Conservation (phyloP, 1,140 invertebrate species). For the Hyles vespertilio region DNA sequence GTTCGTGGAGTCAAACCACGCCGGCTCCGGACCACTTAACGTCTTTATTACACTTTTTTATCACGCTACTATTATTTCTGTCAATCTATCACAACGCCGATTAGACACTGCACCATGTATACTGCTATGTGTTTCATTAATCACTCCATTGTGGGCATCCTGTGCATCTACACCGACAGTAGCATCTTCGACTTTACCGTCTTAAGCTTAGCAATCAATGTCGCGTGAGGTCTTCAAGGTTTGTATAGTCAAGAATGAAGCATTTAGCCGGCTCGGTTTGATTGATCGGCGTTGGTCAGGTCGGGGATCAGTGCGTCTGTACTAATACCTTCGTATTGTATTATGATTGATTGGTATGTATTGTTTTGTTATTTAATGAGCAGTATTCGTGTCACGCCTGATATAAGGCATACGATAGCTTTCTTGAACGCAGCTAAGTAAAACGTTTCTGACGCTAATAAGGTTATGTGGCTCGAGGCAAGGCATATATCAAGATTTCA, state of each 20-base stretch:
- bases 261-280: constrained; percentile 57
- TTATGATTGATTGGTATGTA: constrained; percentile 26
- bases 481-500: too few species aligned
- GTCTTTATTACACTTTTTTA: constrained; percentile 16
- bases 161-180: constrained; percentile 15
- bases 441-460: too few species aligned
- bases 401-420: too few species aligned
- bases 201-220: constrained; percentile 16
- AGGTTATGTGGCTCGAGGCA: too few species aligned
- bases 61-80: constrained; percentile 32
- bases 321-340: constrained; percentile 38
- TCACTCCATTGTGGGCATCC: constrained; percentile 51
- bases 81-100: constrained; percentile 56
- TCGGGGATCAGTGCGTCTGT: constrained; percentile 48
- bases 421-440: too few species aligned
- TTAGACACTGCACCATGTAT: constrained; percentile 50
- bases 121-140: constrained; percentile 55
- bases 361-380: constrained; percentile 10
- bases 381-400: neutral
- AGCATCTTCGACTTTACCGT: constrained; percentile 26
- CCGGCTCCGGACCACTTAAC: neutral
- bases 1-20: too few species aligned
- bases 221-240: constrained; percentile 4
- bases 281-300: constrained; percentile 58
- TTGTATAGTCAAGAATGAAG: constrained; percentile 44